Evolutionary conservation across 1,140 invertebrate genomes (phyloP), one percentile per base, ranked within the genome.

Genomic region (Bilobella aurantiaca): DNA sequence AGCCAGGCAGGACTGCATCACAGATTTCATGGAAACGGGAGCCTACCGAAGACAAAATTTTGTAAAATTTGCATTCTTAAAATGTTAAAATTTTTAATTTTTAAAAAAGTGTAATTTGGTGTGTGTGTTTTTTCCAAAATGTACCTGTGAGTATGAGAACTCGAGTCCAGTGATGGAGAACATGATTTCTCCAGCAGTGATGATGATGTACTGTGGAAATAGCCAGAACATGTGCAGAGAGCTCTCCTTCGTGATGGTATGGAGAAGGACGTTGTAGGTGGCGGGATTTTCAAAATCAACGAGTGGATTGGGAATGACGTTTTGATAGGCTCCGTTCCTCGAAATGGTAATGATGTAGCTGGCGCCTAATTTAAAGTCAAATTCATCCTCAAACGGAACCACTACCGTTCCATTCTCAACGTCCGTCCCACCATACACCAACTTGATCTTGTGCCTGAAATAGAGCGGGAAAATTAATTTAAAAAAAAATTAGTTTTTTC

Each of bases 1-100:
- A 95, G 79, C 90, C 92, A 98, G 1, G 84, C 83, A 3, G 94
- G n/a, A 91, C 75, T 91, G 87, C 28, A 98, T 76, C 0, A 98
- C 83, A 0, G 93, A 90, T 75, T 94, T 96, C 92, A 97, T 95
- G 66, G 85, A 88, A n/a, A 79, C 76, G 0, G 93, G 93, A 0
- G 93, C 89, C 82, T 96, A n/a, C n/a, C n/a, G n/a, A 85, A 18
- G 32, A n/a, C 28, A n/a, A 21, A 57, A 16, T 1, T 64, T 1
- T 32, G 37, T 23, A 53, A 53, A 23, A n/a, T n/a, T n/a, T n/a
- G n/a, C n/a, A n/a, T n/a, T n/a, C n/a, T n/a, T n/a, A n/a, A n/a
- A n/a, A n/a, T n/a, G n/a, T n/a, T n/a, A n/a, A n/a, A n/a, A n/a
- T n/a, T n/a, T n/a, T n/a, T n/a, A n/a, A n/a, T n/a, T n/a, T n/a